Percentiles rank a stretch among this genome's conserved stretches.
Evolutionary conservation across 2,797 vertebrate genomes (phyloP).

Genomic region (Distichodus sexfasciatus): DNA sequence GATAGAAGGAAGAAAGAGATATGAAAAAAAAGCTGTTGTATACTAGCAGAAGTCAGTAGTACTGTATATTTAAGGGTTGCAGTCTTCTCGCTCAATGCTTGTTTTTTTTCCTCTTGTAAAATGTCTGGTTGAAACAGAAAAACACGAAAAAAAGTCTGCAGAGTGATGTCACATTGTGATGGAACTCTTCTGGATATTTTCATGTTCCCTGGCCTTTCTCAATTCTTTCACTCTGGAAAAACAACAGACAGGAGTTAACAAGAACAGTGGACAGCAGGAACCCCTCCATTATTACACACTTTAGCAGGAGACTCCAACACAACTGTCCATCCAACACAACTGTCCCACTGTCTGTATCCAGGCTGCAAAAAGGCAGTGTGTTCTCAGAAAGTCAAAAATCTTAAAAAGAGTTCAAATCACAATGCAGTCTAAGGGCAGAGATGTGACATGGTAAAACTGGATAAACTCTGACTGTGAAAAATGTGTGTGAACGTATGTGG

Average conservation of each 20-base stretch:
- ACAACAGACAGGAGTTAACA: conserved; percentile 49
- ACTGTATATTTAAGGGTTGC: conserved; percentile 68
- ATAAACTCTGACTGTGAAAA: no score
- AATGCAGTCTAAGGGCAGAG: no score
- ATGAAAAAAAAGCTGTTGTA: conserved; percentile 69
- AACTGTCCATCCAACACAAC: not conserved
- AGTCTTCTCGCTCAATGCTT: conserved; percentile 70
- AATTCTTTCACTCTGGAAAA: conserved; percentile 99
- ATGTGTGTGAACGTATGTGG: no score
- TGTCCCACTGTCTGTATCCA: not conserved
- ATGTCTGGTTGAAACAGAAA: conserved; percentile 97
- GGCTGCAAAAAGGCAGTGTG: not conserved
- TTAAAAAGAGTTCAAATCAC: no score
- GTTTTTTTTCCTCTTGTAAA: conserved; percentile 80
- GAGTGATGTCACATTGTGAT: conserved; percentile 97
- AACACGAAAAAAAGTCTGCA: conserved; percentile 86
- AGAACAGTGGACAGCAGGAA: conserved; percentile 5
- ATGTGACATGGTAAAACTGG: no score
- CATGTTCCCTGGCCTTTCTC: conserved; percentile 99
- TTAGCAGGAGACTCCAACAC: no score
- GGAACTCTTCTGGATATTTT: conserved; percentile 90
- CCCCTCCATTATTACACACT: not conserved
- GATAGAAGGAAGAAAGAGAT: conserved; percentile 71
- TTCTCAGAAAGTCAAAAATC: no score
- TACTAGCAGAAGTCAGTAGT: conserved; percentile 66